A percentile compares a stretch with the other conserved stretches of the same genome.
Evolutionary conservation across 2,797 vertebrate genomes (phyloP).

Genomic region (Onychomys arenicola): DNA sequence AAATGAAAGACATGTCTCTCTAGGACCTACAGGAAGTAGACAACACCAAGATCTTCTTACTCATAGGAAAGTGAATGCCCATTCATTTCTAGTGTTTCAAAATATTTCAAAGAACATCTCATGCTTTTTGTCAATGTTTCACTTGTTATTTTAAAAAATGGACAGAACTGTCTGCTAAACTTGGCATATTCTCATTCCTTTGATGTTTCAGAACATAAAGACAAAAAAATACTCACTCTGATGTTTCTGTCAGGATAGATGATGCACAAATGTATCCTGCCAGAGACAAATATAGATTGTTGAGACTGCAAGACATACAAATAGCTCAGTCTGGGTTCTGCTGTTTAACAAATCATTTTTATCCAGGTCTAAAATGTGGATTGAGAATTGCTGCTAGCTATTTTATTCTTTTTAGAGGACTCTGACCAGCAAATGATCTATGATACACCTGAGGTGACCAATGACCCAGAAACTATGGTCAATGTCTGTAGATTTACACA

Average conservation of each 20-base stretch:
- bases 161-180: not conserved
- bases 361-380: slow-evolving; percentile 43
- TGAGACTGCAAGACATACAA: not conserved
- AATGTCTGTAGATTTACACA: not conserved
- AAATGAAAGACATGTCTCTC: slow-evolving; percentile 35
- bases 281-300: slow-evolving; percentile 60
- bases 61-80: not conserved
- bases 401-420: slow-evolving; percentile 52
- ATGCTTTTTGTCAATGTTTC: slow-evolving; percentile 5
- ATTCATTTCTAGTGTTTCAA: slow-evolving; percentile 36
- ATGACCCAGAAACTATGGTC: not conserved
- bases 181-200: slow-evolving; percentile 12
- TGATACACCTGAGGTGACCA: not conserved
- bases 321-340: not conserved
- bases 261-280: slow-evolving; percentile 86
- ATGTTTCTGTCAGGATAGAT: slow-evolving; percentile 83
- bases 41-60: slow-evolving; percentile 6
- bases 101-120: slow-evolving; percentile 27
- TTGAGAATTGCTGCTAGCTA: slow-evolving; percentile 48
- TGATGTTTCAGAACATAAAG: slow-evolving; percentile 48
- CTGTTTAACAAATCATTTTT: slow-evolving; percentile 32
- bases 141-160: slow-evolving; percentile 18
- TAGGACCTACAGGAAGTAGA: not conserved
- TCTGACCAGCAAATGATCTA: slow-evolving; percentile 37
- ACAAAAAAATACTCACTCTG: slow-evolving; percentile 84